A percentile compares a stretch with the other conserved stretches of the same genome.
phyloP scores from a whole-genome alignment of 1,140 invertebrate species.

The Hypothenemus hampei region DNA sequence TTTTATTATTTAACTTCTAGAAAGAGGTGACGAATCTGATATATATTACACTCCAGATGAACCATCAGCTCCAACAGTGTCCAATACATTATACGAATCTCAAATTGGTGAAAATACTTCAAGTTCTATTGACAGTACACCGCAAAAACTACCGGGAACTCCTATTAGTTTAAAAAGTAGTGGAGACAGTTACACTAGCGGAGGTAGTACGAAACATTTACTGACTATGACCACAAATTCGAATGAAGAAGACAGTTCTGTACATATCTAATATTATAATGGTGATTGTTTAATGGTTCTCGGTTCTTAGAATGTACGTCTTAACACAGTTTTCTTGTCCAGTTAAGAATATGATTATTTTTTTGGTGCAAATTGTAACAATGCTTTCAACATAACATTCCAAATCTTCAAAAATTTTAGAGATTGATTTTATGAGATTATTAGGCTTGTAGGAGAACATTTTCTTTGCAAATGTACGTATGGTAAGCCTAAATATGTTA shows the following conservation, averaged over 20 bases:
- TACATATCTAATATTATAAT: constrained; percentile 23
- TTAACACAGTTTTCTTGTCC: too few species aligned
- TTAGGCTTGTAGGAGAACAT: too few species aligned
- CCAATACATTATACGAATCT: constrained; percentile 33
- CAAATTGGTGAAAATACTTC: constrained; percentile 14
- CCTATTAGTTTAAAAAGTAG: constrained; percentile 63
- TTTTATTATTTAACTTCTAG: constrained; percentile 9
- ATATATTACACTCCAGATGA: constrained; percentile 70
- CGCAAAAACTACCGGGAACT: constrained; percentile 51
- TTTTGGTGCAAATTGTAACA: too few species aligned
- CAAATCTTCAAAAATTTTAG: too few species aligned
- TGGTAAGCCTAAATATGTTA: too few species aligned
- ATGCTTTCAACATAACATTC: too few species aligned
- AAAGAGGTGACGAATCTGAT: constrained; percentile 59
- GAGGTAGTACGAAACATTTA: constrained; percentile 63
- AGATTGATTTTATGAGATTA: too few species aligned
- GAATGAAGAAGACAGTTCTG: constrained; percentile 7
- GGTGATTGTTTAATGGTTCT: too few species aligned
- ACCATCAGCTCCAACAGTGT: constrained; percentile 49
- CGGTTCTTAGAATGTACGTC: too few species aligned
- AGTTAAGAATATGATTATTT: too few species aligned
- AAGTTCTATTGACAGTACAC: constrained; percentile 42
- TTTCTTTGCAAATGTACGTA: too few species aligned
- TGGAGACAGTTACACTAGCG: constrained; percentile 65
- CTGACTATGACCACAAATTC: constrained; percentile 46